Base-by-base conservation (phyloP, 1,140 invertebrate genomes). In the Magallana angulata region DNA sequence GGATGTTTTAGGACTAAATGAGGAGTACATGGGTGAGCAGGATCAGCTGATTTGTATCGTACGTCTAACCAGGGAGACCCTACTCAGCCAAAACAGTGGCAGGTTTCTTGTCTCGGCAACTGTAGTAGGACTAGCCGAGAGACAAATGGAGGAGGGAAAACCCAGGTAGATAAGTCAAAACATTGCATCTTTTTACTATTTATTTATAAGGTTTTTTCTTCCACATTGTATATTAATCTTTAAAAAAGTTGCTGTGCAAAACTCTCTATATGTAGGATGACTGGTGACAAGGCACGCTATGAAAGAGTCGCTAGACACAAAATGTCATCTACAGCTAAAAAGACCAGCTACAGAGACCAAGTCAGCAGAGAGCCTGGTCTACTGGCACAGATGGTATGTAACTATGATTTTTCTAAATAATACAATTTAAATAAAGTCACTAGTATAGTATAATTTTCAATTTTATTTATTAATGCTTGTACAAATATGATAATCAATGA, bases 51-150 rank as follows among this genome's bases (percentile, higher is more conserved):
- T 88, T 57, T 89, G 91, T 85, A 81, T 91, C 48, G 76, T 90
- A 4, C 85, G 92, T 82, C 84, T 92, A 11, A 88, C 87, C 81
- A 88, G 91, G 81, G 92, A 93, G 82, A 80, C 16, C 1, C 85
- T 82, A 1, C 57, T 91, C 11, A 88, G 89, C 64, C 81, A 71
- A 58, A 87, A 89, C 36, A 87, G 91, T 62, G 82, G 88, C 12
- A 89, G 68, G 14, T 91, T 93, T 82, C 57, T 85, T 36, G 81
- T 68, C 59, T 84, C 90, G 57, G 89, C 92, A 81, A 90, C 91
- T 60, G 76, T 89, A 57, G 87, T 91, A 81, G 92, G 92, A 58
- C 60, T 93, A 14, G 85, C 89, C 48, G 92, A 93, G 76, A 90
- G 92, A 87, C 91, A 92, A 82, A 86, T 89, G 64, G 88, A 85